These are phyloP conservation scores for Schizaphis graminum DNA, from an alignment of 2,888 invertebrate species.

Conservation along the genomic window DNA sequence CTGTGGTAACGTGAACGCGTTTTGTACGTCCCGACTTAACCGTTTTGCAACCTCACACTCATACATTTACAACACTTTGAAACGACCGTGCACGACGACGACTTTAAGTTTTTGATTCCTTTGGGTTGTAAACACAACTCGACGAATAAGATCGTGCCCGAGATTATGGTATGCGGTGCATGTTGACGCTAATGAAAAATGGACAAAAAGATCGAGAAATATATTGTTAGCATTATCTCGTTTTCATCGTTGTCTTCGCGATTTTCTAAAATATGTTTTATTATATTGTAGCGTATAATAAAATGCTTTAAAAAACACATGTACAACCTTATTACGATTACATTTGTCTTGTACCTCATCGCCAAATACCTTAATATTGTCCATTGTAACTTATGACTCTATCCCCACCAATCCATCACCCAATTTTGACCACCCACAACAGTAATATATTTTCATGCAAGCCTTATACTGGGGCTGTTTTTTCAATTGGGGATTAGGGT, in stretches of 20 bases:
- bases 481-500: not conserved
- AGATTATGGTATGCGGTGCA: not conserved
- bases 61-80: not conserved
- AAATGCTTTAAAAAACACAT: not conserved
- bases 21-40: not conserved
- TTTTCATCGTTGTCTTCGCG: too few species aligned
- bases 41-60: not conserved
- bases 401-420: not conserved
- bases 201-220: not conserved
- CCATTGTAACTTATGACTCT: not conserved
- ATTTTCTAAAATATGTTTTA: not conserved
- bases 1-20: not conserved
- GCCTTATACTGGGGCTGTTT: not conserved
- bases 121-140: constrained; percentile 21
- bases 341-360: not conserved
- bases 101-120: constrained; percentile 48
- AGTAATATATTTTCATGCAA: not conserved
- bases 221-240: not conserved
- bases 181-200: not conserved
- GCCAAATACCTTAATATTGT: not conserved
- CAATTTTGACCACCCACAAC: not conserved
- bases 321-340: not conserved
- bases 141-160: not conserved
- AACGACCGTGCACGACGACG: not conserved
- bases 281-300: not conserved